These are phyloP conservation scores for Bovichtus variegatus DNA, from an alignment of 2,797 vertebrate species.

Conservation along the genomic window DNA sequence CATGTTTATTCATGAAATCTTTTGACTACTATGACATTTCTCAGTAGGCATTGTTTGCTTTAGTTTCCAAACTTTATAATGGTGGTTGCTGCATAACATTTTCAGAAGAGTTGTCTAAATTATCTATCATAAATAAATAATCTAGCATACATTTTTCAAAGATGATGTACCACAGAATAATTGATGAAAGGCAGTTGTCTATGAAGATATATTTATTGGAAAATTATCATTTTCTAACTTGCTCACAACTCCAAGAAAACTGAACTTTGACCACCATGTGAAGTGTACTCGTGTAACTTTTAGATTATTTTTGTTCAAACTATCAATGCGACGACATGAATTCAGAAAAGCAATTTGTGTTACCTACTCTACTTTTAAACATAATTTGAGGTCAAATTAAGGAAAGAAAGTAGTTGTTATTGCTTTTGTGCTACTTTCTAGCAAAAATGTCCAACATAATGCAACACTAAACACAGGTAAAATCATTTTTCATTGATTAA, in stretches of 20 bases:
- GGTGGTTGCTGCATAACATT: conserved; percentile 23
- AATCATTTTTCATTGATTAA: neutral
- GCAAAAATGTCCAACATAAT: neutral
- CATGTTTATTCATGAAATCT: conserved; percentile 72
- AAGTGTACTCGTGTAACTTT: neutral
- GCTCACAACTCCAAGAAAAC: neutral
- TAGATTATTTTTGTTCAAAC: neutral
- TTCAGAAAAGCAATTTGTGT: neutral
- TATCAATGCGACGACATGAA: neutral
- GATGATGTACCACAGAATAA: neutral
- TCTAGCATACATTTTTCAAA: conserved; percentile 6
- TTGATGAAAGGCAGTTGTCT: neutral
- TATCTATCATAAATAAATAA: conserved; percentile 32
- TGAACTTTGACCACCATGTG: conserved; percentile 19
- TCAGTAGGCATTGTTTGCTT: conserved; percentile 32
- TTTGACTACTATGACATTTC: conserved; percentile 53
- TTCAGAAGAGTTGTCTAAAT: conserved; percentile 20
- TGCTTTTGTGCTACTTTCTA: neutral
- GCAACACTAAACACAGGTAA: no score
- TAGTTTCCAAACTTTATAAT: conserved; percentile 44
- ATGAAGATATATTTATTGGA: conserved; percentile 1
- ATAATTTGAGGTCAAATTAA: neutral
- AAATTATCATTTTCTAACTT: neutral
- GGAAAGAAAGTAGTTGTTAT: neutral
- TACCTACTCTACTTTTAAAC: neutral